Base-by-base conservation (phyloP, 2,113 vertebrate species). In the Dasyornis broadbenti region DNA sequence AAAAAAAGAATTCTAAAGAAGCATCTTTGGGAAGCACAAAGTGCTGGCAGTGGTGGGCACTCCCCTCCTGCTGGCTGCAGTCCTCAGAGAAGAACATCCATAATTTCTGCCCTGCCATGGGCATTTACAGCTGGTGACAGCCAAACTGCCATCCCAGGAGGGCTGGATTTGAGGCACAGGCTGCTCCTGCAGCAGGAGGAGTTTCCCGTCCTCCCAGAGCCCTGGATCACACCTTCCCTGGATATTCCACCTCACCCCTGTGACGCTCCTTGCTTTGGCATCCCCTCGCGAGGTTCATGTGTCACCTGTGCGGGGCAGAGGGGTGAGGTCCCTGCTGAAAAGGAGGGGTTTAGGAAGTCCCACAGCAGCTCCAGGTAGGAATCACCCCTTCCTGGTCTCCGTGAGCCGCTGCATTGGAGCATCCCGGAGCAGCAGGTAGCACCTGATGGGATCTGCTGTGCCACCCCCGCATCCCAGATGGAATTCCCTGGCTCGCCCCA, bases 211-310 rank as follows among this genome's bases (percentile, higher is more conserved):
- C 82, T 70, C 66, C 61, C 44, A 44, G 65, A 42, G 11, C n/a
- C 22, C 31, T 40, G 56, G n/a, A 20, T n/a, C 56, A 15, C 53
- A 6, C 27, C 40, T 66, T 17, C 57, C 40, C 40, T 18, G 35
- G 8, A 26, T 4, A 3, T 44, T 7, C 3, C 54, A 31, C n/a
- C 39, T 69, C 56, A 7, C 19, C 65, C 15, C 0, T 5, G 15
- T 0, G 0, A 37, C 15, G 64, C 18, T 44, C 26, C 63, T 21
- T 30, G 35, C 57, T 52, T 27, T 4, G 33, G 8, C 66, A 44
- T n/a, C 44, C 76, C 44, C 3, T 0, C 0, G 13, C 0, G 2
- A 56, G 78, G 26, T 18, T 37, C 2, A 0, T 1, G 13, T 50
- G 57, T 47, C 26, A 10, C 33, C 63, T 1, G 1, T 11, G 56